Percentiles rank a stretch among this genome's conserved stretches.
phyloP scores from a whole-genome alignment of 2,797 vertebrate species.

The Fistularia commersonii region DNA sequence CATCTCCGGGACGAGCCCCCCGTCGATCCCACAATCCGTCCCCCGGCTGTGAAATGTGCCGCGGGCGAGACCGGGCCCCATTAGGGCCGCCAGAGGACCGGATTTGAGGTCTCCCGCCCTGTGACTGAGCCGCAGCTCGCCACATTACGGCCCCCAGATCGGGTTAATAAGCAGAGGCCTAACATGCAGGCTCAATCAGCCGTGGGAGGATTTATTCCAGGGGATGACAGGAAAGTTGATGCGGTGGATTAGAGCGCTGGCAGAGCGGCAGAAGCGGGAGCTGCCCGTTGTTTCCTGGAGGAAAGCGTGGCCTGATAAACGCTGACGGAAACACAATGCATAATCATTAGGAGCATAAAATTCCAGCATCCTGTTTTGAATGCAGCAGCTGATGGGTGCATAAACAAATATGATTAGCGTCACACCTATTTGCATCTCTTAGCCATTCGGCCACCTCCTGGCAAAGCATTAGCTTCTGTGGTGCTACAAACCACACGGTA shows the following conservation, averaged over 20 bases:
- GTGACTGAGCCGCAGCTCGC: constrained; percentile 19
- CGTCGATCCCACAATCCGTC: constrained; percentile 45
- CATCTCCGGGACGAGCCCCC: constrained; percentile 31
- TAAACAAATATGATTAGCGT: too few relatives aligned
- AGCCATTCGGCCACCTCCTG: too few relatives aligned
- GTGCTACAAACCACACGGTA: too few relatives aligned
- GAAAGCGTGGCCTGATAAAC: not conserved
- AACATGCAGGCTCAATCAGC: constrained; percentile 12
- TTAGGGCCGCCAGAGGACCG: constrained; percentile 58
- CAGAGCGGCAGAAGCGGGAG: constrained; percentile 3
- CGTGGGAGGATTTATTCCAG: constrained; percentile 8
- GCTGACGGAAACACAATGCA: not conserved
- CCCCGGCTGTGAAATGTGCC: constrained; percentile 45
- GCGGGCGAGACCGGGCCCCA: constrained; percentile 39
- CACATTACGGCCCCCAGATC: constrained; percentile 35
- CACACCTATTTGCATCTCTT: too few relatives aligned
- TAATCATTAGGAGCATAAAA: too few relatives aligned
- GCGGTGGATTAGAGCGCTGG: constrained; percentile 17
- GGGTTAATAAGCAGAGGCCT: constrained; percentile 20
- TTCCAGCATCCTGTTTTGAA: too few relatives aligned
- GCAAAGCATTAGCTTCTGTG: too few relatives aligned
- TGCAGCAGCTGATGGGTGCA: too few relatives aligned
- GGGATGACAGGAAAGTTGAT: constrained; percentile 17
- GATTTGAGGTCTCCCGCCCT: constrained; percentile 20
- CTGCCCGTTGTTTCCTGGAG: not conserved